These are phyloP conservation scores for Toxotes lorentzi DNA, from an alignment of 2,797 vertebrate species.

Conservation along the genomic window DNA sequence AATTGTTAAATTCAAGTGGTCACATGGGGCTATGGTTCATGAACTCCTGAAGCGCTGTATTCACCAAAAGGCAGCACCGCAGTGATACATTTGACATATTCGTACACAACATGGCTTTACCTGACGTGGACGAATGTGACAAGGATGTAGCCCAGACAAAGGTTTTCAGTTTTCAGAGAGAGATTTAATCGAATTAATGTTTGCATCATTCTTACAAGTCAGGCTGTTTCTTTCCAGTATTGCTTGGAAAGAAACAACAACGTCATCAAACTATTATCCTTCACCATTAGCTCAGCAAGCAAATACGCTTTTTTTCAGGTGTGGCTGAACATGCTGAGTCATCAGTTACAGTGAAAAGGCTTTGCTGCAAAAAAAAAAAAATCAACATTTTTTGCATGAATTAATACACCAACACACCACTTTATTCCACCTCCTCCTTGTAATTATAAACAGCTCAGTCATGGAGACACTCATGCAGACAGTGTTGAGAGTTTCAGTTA, in stretches of 20 bases:
- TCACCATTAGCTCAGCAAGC: neutral
- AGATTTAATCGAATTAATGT: neutral
- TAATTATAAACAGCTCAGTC: conserved; percentile 24
- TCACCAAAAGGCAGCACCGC: neutral
- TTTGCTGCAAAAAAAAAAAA: neutral
- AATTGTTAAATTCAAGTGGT: conserved; percentile 49
- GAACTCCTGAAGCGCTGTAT: conserved; percentile 9
- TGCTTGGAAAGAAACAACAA: neutral
- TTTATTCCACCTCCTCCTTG: conserved; percentile 16
- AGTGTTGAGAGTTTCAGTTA: conserved; percentile 13
- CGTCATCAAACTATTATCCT: neutral
- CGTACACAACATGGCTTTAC: neutral
- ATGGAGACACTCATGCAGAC: conserved; percentile 7
- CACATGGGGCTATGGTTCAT: conserved; percentile 19
- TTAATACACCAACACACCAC: neutral
- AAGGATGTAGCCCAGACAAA: neutral
- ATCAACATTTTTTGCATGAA: neutral
- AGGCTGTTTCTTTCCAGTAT: neutral
- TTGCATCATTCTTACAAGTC: conserved; percentile 1
- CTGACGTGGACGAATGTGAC: neutral
- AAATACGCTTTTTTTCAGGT: neutral
- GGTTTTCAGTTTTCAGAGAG: neutral
- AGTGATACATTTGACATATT: neutral
- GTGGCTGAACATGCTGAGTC: neutral
- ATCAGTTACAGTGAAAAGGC: neutral